Evolutionary conservation across 2,888 invertebrate genomes (phyloP).

Genomic region (Pantelozetes paolii): DNA sequence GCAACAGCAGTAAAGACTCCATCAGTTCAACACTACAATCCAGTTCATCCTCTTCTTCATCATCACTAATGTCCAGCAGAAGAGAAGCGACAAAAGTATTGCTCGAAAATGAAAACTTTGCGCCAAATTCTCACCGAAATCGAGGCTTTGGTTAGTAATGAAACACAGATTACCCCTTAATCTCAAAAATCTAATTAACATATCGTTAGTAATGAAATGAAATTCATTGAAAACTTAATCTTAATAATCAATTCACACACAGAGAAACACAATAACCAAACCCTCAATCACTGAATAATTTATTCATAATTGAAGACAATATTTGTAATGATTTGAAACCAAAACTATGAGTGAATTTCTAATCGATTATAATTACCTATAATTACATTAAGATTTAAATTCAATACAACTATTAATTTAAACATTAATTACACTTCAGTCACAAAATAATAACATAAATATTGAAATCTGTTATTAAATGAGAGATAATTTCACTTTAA

Average conservation of each 20-base stretch:
- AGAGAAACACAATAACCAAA: too few relatives aligned
- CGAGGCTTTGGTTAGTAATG: constrained; percentile 5
- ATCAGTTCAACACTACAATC: neutral
- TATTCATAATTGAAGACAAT: neutral
- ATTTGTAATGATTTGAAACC: neutral
- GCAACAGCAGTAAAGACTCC: neutral
- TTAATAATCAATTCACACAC: too few relatives aligned
- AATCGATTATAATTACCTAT: constrained; percentile 24
- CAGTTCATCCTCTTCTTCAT: constrained; percentile 24
- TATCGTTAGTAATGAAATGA: neutral
- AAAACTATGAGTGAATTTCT: constrained; percentile 4
- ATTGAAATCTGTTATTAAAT: neutral
- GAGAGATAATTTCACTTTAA: neutral
- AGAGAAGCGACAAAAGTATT: neutral
- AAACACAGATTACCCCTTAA: neutral
- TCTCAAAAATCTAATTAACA: neutral
- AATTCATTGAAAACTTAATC: neutral
- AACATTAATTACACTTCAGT: neutral
- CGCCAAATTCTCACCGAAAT: constrained; percentile 2
- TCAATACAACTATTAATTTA: neutral
- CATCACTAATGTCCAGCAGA: neutral
- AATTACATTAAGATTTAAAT: constrained; percentile 1
- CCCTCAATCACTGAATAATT: too few relatives aligned
- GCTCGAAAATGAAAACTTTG: constrained; percentile 24
- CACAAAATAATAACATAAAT: too few relatives aligned